Base-by-base conservation (phyloP, 2,797 vertebrate genomes). In the Phalloptychus januarius region DNA sequence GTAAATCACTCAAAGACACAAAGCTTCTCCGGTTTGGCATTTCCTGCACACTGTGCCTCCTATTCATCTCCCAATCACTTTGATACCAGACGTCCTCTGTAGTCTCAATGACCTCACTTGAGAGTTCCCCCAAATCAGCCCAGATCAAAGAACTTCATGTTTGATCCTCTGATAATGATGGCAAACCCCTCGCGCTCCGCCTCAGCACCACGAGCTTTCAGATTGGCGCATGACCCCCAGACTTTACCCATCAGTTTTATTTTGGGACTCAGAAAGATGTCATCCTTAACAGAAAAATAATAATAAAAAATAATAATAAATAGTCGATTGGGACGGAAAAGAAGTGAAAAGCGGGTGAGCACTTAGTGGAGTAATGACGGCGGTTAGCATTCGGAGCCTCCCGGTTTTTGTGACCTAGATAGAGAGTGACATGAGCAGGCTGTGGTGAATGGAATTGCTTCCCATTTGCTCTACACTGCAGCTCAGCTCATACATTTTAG, bases 1-100 rank as follows among this genome's bases (percentile, higher is more conserved):
- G 54, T 42, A 74, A 71, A 77, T 76, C 20, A 74, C 71, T 85
- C 78, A 83, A 72, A 85, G 69, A 82, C 72, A 78, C 42, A 72
- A 84, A 81, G 75, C 82, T 61, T 25, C n/a, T 38, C 54, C 7
- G 2, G 70, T 81, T 77, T 91, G 94, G 90, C 56, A 95, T 95
- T 95, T 95, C 93, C 93, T 94, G 90, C 81, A 52, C 84, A 95
- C 92, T 94, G 88, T 90, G 78, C 76, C 67, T 31, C 28, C 89
- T 89, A 94, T 96, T 96, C 95, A 96, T 94, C 83, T 77, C 71
- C 42, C 81, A 72, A 89, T 93, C 83, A 88, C 93, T 95, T 95
- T 95, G 93, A 94, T 93, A 93, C 74, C 83, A 87, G 75, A 71
- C 86, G 75, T 79, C 78, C 89, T 90, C 88, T 91, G 80, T 79